phyloP scores from a whole-genome alignment of 2,888 invertebrate genomes.

The Cylindroiulus punctatus region DNA sequence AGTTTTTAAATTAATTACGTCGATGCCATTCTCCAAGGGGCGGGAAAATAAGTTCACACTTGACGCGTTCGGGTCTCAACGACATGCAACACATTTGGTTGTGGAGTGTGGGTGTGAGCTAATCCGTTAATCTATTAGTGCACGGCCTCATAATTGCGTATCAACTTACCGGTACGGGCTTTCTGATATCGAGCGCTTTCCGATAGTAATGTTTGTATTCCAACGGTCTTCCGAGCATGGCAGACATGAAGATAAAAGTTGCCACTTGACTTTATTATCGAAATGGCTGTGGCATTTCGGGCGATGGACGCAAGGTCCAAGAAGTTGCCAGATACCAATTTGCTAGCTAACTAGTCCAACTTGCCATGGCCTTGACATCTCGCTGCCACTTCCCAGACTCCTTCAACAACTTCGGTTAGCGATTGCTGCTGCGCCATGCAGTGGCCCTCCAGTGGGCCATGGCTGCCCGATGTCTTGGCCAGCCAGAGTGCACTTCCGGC shows the following conservation, averaged over 20 bases:
- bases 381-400: not conserved
- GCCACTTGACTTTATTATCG: not conserved
- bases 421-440: not conserved
- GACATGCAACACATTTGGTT: too few relatives aligned
- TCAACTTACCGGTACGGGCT: not conserved
- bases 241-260: not conserved
- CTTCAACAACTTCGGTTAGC: not conserved
- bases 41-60: too few relatives aligned
- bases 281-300: not conserved
- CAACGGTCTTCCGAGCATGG: not conserved
- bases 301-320: not conserved
- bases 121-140: not conserved
- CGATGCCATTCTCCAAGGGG: too few relatives aligned
- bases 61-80: too few relatives aligned
- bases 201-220: not conserved
- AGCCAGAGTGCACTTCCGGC: slow-evolving; percentile 12
- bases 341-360: not conserved
- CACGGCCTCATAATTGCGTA: not conserved
- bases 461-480: not conserved
- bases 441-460: not conserved
- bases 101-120: not conserved
- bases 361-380: not conserved
- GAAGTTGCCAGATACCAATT: not conserved
- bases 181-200: not conserved
- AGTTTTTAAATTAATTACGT: too few relatives aligned